A percentile compares a stretch with the other conserved stretches of the same genome.
These are phyloP conservation scores for Acholoe squamosa DNA, from an alignment of 2,888 invertebrate genomes.

Conservation along the genomic window DNA sequence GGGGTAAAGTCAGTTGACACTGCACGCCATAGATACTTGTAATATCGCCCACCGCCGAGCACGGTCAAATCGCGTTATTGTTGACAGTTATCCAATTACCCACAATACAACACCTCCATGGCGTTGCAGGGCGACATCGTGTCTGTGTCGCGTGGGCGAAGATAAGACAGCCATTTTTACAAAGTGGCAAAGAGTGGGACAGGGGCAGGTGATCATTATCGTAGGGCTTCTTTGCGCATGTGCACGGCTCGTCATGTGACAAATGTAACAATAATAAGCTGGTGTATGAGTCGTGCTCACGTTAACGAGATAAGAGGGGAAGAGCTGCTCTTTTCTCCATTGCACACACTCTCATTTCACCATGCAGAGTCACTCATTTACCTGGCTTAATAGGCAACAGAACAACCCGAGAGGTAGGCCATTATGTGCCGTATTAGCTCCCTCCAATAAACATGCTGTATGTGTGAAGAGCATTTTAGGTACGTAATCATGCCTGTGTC, in stretches of 20 bases:
- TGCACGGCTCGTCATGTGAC: neutral
- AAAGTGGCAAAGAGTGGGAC: neutral
- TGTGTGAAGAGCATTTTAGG: too few relatives aligned
- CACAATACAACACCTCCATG: neutral
- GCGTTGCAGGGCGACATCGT: neutral
- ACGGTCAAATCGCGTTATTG: constrained; percentile 17
- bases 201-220: neutral
- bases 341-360: too few relatives aligned
- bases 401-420: too few relatives aligned
- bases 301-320: neutral
- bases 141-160: neutral
- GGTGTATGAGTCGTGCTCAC: neutral
- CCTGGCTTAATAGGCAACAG: too few relatives aligned
- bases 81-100: constrained; percentile 41
- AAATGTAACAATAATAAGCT: constrained; percentile 20
- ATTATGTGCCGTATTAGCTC: too few relatives aligned
- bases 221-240: neutral
- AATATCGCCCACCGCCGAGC: constrained; percentile 9
- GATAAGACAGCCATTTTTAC: constrained; percentile 11
- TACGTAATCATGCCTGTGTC: too few relatives aligned
- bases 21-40: constrained; percentile 5
- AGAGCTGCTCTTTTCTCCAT: neutral
- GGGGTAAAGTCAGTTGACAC: neutral
- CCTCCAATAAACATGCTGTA: too few relatives aligned
- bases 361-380: too few relatives aligned